These are phyloP conservation scores for Hyles vespertilio DNA, from an alignment of 1,140 invertebrate species.

Conservation along the genomic window DNA sequence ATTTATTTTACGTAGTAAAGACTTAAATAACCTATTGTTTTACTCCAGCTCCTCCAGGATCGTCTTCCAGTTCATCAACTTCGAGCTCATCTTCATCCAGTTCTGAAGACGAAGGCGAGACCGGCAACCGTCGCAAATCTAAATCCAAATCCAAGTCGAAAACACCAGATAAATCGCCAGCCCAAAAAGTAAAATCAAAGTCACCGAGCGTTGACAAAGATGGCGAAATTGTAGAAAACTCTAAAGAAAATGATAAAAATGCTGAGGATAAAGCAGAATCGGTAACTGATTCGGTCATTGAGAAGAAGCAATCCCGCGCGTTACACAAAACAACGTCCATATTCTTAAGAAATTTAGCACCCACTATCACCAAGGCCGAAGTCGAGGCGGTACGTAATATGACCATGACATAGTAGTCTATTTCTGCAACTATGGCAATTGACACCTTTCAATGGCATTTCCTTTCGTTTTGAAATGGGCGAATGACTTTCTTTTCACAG, in stretches of 20 bases:
- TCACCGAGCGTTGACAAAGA: conserved; percentile 51
- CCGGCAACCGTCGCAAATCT: conserved; percentile 49
- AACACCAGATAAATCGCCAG: conserved; percentile 55
- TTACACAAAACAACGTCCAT: conserved; percentile 97
- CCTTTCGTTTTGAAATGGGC: too few relatives aligned
- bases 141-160: conserved; percentile 61
- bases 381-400: conserved; percentile 89
- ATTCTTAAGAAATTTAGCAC: conserved; percentile 96
- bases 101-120: conserved; percentile 62
- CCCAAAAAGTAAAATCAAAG: conserved; percentile 49
- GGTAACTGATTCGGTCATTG: conserved; percentile 42
- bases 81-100: conserved; percentile 66
- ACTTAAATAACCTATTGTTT: too few relatives aligned
- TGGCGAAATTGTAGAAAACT: conserved; percentile 22
- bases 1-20: too few relatives aligned
- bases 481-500: conserved; percentile 55
- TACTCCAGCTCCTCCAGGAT: conserved; percentile 59
- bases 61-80: conserved; percentile 65
- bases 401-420: too few relatives aligned
- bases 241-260: conserved; percentile 27
- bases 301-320: conserved; percentile 80
- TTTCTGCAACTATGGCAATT: too few relatives aligned
- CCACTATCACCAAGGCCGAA: conserved; percentile 97
- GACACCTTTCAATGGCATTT: too few relatives aligned
- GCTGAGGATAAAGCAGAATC: conserved; percentile 71